Percentiles rank a stretch among this genome's conserved stretches.
phyloP scores from a whole-genome alignment of 2,113 vertebrate genomes.

The Actenoides lindsayi region DNA sequence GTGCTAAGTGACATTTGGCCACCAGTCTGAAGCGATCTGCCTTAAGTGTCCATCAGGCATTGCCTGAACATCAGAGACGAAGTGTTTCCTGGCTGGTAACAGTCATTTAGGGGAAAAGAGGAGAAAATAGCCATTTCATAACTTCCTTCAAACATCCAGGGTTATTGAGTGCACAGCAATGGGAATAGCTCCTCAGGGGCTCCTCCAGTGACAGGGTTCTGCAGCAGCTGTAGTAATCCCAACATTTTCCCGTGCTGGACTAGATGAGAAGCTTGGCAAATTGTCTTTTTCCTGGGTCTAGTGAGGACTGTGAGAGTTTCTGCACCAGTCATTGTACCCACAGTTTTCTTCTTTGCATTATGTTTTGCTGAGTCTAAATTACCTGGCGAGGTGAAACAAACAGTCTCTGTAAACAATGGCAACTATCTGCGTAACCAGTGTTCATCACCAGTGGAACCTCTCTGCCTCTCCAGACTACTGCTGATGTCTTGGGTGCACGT shows the following conservation, averaged over 20 bases:
- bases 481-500: fast-evolving
- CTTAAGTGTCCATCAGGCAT: not conserved
- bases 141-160: not conserved
- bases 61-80: fast-evolving
- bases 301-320: not conserved
- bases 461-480: not conserved
- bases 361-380: not conserved
- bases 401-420: not conserved
- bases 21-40: fast-evolving
- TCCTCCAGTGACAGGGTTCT: not conserved
- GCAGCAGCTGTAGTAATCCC: not conserved
- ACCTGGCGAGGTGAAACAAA: not conserved
- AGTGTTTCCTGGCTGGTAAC: not conserved
- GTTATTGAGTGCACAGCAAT: not conserved
- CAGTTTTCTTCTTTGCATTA: not conserved
- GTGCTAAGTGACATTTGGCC: not conserved
- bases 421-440: not conserved
- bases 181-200: not conserved
- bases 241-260: not conserved
- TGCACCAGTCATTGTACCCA: not conserved
- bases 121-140: fast-evolving
- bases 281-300: not conserved
- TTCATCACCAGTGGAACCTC: not conserved
- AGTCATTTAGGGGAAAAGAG: not conserved
- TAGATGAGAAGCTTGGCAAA: not conserved